Conservation (phyloP, 2,888 invertebrate species). For the Pseudococcus longispinus region DNA sequence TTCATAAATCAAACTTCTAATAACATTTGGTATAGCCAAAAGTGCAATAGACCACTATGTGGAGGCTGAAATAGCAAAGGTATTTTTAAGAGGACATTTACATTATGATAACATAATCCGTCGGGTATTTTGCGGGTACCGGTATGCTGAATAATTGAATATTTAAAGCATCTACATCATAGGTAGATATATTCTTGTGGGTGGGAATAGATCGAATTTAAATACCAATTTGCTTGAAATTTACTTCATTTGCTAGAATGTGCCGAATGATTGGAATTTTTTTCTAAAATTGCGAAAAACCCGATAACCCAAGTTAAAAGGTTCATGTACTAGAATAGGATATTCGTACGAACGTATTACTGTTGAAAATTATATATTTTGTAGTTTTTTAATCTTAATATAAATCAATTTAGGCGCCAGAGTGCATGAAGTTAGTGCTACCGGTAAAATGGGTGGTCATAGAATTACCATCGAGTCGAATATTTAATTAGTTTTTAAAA, state of each 20-base stretch:
- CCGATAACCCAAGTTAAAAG: neutral
- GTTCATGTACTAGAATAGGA: neutral
- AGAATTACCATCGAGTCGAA: neutral
- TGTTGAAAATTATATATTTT: neutral
- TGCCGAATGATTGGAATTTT: neutral
- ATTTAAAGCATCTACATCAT: neutral
- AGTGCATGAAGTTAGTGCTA: neutral
- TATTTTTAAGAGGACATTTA: neutral
- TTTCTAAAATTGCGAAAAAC: neutral
- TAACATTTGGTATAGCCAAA: neutral
- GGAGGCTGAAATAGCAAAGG: neutral
- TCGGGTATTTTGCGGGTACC: neutral
- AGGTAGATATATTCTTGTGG: neutral
- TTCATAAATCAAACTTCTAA: neutral
- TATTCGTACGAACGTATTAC: neutral
- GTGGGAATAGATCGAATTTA: conserved; percentile 2
- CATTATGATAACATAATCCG: neutral
- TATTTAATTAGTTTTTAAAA: conserved; percentile 34
- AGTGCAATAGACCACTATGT: conserved; percentile 13
- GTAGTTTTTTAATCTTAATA: neutral
- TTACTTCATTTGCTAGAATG: neutral
- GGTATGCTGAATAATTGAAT: neutral
- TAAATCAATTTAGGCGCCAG: conserved; percentile 13
- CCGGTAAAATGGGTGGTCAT: neutral
- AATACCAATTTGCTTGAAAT: neutral